These are phyloP conservation scores for Osedax frankpressi DNA, from an alignment of 2,888 invertebrate genomes.

Conservation along the genomic window DNA sequence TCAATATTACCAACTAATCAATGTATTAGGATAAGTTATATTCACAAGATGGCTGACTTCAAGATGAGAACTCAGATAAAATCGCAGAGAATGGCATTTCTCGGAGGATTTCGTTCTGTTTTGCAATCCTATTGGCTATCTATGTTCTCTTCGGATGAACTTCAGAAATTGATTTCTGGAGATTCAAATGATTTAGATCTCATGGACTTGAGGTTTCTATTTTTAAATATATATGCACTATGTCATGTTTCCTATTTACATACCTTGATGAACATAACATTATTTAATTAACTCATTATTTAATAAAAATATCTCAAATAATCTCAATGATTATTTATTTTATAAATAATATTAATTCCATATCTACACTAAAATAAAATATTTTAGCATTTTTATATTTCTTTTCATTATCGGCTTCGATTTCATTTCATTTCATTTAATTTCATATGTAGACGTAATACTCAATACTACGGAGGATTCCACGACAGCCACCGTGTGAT, in stretches of 20 bases:
- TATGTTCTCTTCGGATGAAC: slow-evolving; percentile 84
- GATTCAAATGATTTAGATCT: slow-evolving; percentile 85
- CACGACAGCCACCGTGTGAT: slow-evolving; percentile 94
- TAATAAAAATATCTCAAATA: no score
- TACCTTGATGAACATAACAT: no score
- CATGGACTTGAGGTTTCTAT: slow-evolving; percentile 45
- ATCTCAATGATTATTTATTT: no score
- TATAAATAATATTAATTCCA: no score
- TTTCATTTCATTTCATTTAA: no score
- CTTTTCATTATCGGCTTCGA: no score
- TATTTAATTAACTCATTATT: no score
- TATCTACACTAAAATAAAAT: no score
- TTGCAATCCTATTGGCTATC: slow-evolving; percentile 87
- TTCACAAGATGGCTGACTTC: slow-evolving; percentile 84
- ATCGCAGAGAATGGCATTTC: slow-evolving; percentile 89
- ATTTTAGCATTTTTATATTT: no score
- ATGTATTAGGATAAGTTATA: slow-evolving; percentile 82
- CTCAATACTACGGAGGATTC: slow-evolving; percentile 97
- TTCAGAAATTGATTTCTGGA: slow-evolving; percentile 86
- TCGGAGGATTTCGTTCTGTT: slow-evolving; percentile 84
- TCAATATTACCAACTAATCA: no score
- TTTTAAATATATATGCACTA: not conserved
- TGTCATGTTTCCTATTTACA: no score
- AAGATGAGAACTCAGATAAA: slow-evolving; percentile 95
- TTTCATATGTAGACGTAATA: no score